Percentiles rank a stretch among this genome's conserved stretches.
These are phyloP conservation scores for Arnoldichthys spilopterus DNA, from an alignment of 2,797 vertebrate species.

Conservation along the genomic window DNA sequence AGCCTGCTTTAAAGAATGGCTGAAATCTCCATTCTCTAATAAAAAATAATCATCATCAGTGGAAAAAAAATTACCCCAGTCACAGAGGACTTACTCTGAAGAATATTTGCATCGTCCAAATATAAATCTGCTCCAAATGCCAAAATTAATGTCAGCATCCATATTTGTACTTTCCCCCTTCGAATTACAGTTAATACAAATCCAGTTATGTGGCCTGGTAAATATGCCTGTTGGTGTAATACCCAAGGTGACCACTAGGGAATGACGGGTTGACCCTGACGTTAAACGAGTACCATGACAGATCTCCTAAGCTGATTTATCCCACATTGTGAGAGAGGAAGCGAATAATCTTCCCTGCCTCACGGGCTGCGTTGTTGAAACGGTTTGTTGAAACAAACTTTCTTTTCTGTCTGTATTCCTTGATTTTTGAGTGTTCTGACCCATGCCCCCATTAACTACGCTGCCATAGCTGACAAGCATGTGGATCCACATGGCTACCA, in stretches of 20 bases:
- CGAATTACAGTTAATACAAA: not conserved
- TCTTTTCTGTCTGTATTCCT: not conserved
- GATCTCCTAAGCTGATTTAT: conserved; percentile 58
- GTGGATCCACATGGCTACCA: not conserved
- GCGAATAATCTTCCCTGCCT: conserved; percentile 36
- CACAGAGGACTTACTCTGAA: not conserved
- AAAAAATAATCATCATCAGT: not conserved
- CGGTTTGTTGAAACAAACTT: not conserved
- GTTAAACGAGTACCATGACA: conserved; percentile 42
- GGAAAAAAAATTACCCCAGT: not conserved
- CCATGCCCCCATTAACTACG: not conserved
- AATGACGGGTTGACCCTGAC: conserved; percentile 43
- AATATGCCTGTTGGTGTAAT: conserved; percentile 38
- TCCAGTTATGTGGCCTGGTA: conserved; percentile 12
- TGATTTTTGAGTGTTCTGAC: not conserved
- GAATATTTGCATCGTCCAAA: not conserved
- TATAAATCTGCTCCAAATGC: not conserved
- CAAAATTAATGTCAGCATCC: not conserved
- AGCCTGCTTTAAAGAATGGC: not conserved
- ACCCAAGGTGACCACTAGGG: conserved; percentile 57
- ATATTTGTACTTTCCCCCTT: not conserved
- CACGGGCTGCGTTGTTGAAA: not conserved
- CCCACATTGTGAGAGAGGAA: conserved; percentile 33
- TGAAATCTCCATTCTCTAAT: not conserved
- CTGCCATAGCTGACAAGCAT: no score